Conservation (phyloP, 2,797 vertebrate species). For the Rhynchonycteris naso region DNA sequence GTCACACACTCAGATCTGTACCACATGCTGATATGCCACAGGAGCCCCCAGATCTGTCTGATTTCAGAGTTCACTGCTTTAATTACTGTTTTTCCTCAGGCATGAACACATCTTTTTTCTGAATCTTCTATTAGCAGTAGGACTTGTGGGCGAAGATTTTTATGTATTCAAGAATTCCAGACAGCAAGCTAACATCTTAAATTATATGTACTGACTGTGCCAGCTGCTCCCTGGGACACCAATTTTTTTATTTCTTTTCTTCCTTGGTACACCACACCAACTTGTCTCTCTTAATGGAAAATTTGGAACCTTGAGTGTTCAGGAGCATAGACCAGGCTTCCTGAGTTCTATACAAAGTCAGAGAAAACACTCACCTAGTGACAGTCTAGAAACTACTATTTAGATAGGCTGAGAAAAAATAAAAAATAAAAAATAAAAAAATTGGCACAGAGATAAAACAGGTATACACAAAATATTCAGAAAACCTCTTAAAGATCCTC, state of each 20-base stretch:
- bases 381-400: background rate
- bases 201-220: background rate
- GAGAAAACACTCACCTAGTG: background rate
- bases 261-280: background rate
- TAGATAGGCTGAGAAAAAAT: background rate
- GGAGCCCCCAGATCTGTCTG: background rate
- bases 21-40: background rate
- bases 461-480: background rate
- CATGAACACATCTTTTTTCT: background rate
- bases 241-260: background rate
- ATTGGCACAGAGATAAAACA: background rate
- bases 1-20: background rate
- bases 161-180: background rate
- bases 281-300: background rate
- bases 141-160: background rate
- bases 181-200: slow-evolving; percentile 6
- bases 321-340: background rate
- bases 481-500: background rate
- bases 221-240: background rate
- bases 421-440: background rate
- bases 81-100: background rate
- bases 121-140: background rate
- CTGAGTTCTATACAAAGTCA: background rate
- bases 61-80: background rate
- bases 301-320: background rate